Base-by-base conservation (phyloP, 2,888 invertebrate genomes). In the Mylabris sibirica region DNA sequence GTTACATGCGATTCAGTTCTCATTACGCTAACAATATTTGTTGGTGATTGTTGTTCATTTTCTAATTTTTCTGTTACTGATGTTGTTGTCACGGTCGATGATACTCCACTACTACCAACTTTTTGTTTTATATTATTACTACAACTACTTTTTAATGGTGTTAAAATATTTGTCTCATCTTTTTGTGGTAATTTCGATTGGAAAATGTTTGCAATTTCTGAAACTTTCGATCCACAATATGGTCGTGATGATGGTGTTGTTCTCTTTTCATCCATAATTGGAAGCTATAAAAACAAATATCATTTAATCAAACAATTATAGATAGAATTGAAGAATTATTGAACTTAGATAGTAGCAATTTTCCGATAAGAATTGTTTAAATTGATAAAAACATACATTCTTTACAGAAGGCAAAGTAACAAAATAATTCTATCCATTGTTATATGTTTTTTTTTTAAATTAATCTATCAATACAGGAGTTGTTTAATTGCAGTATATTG, bases 121-220 rank as follows among this genome's bases (percentile, higher is more conserved):
- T 76, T 74, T 22, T 70, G 70, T 38, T 65, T 65, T 22, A 57
- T 14, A 57, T 57, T 57, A 26, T 5, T 4, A 26, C 26, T 57
- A 57, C 57, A 24, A 26, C 14, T 57, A 57, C 57, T 57, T n/a
- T 24, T 24, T 38, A 60, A 30, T 69, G 75, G 77, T 63, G 77
- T 44, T 22, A 57, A 5, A 26, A 26, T 26, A 26, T 78, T 75
- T 44, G 79, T 73, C 57, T 80, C 80, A 35, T 79, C 76, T 60
- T 72, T 75, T 53, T 68, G 67, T 20, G 74, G 74, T 41, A 62
- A 57, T 69, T 76, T 77, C 34, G 78, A 75, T 73, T 95, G 95
- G 85, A 96, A 96, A 83, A 95, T 93, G 85, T 95, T 95, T 70
- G 96, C 95, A 76, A 96, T 96, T 87, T 95, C 94, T 74, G 95